Base-by-base conservation (phyloP, 2,797 vertebrate genomes). In the Ctenopoma multispine region DNA sequence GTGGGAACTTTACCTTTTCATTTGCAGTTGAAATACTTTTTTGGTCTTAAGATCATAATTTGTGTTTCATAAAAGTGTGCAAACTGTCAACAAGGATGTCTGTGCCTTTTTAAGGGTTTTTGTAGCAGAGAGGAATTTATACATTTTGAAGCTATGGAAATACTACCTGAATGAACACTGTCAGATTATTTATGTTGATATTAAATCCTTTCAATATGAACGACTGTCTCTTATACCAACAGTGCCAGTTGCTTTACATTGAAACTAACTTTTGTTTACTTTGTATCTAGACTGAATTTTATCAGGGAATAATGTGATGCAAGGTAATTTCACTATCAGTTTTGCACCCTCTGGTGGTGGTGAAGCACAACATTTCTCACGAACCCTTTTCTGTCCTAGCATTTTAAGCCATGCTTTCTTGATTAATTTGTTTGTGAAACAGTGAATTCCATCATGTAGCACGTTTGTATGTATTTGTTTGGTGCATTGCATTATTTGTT, bases 211-310 rank as follows among this genome's bases (percentile, higher is more conserved):
- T 59, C 64, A 69, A 63, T 72, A 69, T 81, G 65, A 84, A 72
- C 2, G 36, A 76, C 73, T 79, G 76, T 87, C 83, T 86, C 29
- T 77, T 65, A 83, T 29, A 73, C 89, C 87, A 83, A 69, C 72
- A 68, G 91, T 89, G 88, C 88, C 88, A 84, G 81, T 72, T 84
- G 63, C 81, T 90, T 80, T 63, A 66, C 57, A 74, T 67, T 67
- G 55, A 71, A 77, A 71, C 60, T 9, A 47, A 53, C 47, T 76
- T 80, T 38, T 71, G 58, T 78, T 87, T 75, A 73, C 77, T 80
- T 62, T 81, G 27, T 82, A 43, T 62, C 63, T 75, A 71, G 63
- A 79, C 70, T 83, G 70, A 63, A 59, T 85, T 80, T 69, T 72
- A 72, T 85, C 84, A 89, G 78, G 79, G 78, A 86, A 69, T 72